Evolutionary conservation across 2,888 invertebrate species (phyloP), one percentile per base, ranked within the genome.

Genomic region (Diaphora mendica): DNA sequence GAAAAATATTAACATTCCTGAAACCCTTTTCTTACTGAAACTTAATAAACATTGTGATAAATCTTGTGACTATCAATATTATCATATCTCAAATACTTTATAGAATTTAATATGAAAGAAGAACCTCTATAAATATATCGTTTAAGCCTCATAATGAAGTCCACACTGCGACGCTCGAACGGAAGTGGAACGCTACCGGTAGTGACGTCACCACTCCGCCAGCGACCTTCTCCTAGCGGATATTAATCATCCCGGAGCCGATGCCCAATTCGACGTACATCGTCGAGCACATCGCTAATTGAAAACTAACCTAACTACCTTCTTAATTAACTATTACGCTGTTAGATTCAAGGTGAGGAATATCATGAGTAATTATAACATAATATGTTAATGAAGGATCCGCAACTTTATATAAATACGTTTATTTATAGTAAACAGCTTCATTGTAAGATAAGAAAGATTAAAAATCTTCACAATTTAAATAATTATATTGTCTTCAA

Each of bases 221-320:
- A 86, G 90, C 94, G 93, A 91, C 94, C 94, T 94, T 94, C 93
- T 89, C 91, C 88, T 88, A 85, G 87, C 94, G 95, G 94, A 95
- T 94, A 95, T 95, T 94, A 95, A 94, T 95, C 94, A 95, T 93
- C 91, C 93, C 90, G 91, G 82, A 83, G 79, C 81, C 85, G 82
- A 84, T 82, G 79, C 85, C 77, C 83, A 81, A 82, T 82, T 77
- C 77, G 79, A 77, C 79, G 77, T 78, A 82, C 83, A 72, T 82
- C 83, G 78, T 65, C 81, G 81, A 82, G 82, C 84, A 80, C 81
- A 86, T 82, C 85, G 83, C 85, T 91, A 92, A 92, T 91, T 92
- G 90, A 90, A 90, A 91, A 88, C 87, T 86, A 86, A 84, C 75
- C 44, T 73, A 72, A 70, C 76, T 73, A 64, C 35, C 70, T 48